Percentiles rank a stretch among this genome's conserved stretches.
Evolutionary conservation across 2,113 vertebrate species (phyloP).

Genomic region (Xiphorhynchus elegans): DNA sequence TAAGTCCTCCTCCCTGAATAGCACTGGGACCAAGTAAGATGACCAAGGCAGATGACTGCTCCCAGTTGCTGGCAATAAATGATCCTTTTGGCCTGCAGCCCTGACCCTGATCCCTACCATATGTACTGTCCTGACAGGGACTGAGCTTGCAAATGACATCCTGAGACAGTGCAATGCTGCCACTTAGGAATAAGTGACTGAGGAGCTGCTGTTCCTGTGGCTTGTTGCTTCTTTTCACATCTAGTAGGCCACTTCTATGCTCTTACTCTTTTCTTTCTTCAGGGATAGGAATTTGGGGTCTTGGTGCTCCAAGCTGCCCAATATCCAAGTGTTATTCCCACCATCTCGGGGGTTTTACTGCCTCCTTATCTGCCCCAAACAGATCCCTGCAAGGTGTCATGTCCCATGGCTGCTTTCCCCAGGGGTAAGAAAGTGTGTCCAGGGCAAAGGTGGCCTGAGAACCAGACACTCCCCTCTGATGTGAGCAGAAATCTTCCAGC

Average conservation of each 20-base stretch:
- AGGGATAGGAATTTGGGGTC: not conserved
- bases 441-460: not conserved
- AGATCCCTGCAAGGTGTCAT: rapidly evolving
- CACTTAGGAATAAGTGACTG: not conserved
- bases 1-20: not conserved
- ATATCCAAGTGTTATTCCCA: not conserved
- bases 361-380: not conserved
- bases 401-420: not conserved
- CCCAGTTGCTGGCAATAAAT: not conserved
- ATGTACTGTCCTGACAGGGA: not conserved
- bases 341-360: not conserved
- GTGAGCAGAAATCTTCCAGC: not conserved
- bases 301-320: not conserved
- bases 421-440: rapidly evolving
- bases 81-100: not conserved
- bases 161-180: not conserved
- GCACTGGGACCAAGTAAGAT: not conserved
- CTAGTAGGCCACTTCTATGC: not conserved
- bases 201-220: not conserved
- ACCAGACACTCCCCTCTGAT: not conserved
- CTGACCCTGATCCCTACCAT: not conserved
- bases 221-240: not conserved
- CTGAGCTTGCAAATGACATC: not conserved
- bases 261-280: not conserved
- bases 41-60: not conserved